A percentile compares a stretch with the other conserved stretches of the same genome.
phyloP scores from a whole-genome alignment of 2,113 vertebrate species.

The Albula goreensis region DNA sequence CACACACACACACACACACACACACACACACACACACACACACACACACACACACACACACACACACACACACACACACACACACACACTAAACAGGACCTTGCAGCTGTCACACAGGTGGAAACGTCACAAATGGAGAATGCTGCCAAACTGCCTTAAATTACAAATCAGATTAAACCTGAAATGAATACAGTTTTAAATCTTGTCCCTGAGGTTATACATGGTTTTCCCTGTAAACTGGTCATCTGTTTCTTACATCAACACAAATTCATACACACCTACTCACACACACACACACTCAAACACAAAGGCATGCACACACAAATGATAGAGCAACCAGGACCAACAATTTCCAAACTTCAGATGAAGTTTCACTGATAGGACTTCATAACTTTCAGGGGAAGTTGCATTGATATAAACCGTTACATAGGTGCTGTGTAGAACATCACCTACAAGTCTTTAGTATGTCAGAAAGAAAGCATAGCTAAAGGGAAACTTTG shows the following conservation, averaged over 20 bases:
- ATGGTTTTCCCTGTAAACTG: neutral
- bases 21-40: conserved; percentile 14
- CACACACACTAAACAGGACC: neutral
- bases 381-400: too few species aligned
- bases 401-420: too few species aligned
- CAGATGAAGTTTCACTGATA: too few species aligned
- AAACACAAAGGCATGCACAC: conserved; percentile 26
- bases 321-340: too few species aligned
- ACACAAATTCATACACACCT: neutral
- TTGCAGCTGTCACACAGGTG: neutral
- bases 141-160: neutral
- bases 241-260: neutral
- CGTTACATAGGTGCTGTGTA: neutral
- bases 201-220: neutral
- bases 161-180: neutral
- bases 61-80: neutral
- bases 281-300: conserved; percentile 17
- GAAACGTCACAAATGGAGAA: neutral
- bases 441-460: neutral
- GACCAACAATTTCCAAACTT: too few species aligned
- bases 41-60: conserved; percentile 21
- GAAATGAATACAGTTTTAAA: neutral
- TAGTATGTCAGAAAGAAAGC: neutral
- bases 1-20: conserved; percentile 24
- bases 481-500: too few species aligned